Evolutionary conservation across 1,140 invertebrate genomes (phyloP).

Genomic region (Sinonovacula constricta): DNA sequence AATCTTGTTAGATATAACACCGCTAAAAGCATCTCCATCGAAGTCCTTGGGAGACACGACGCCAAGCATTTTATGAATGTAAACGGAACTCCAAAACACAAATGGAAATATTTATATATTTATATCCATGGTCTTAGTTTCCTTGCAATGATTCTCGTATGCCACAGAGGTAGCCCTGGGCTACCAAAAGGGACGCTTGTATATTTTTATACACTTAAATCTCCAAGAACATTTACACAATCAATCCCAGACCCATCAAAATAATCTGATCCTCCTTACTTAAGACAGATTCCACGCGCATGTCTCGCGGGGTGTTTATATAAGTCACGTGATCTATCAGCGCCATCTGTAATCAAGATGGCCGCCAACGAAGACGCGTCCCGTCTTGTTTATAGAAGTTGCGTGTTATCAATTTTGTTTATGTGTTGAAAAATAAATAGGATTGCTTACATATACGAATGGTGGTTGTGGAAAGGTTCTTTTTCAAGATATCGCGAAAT

Average conservation of each 20-base stretch:
- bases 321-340: conserved; percentile 50
- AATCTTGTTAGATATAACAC: too few species aligned
- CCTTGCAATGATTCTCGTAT: too few species aligned
- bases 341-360: conserved; percentile 47
- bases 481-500: too few species aligned
- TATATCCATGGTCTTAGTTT: conserved; percentile 33
- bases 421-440: conserved; percentile 56
- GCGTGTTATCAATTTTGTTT: conserved; percentile 48
- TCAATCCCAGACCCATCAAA: conserved; percentile 44
- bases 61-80: conserved; percentile 37
- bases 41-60: conserved; percentile 10
- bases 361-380: conserved; percentile 43
- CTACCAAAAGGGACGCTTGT: conserved; percentile 31
- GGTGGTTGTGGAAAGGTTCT: too few species aligned
- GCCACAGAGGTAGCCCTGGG: too few species aligned
- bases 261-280: conserved; percentile 50
- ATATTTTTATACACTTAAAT: conserved; percentile 45
- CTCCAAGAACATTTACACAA: conserved; percentile 29
- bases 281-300: conserved; percentile 46
- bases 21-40: too few species aligned
- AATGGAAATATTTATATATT: conserved; percentile 25
- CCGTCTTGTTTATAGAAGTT: conserved; percentile 21
- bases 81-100: conserved; percentile 13
- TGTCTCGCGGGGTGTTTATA: conserved; percentile 15
- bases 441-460: conserved; percentile 39